These are phyloP conservation scores for Ctena decussata DNA, from an alignment of 2,888 invertebrate species.

Conservation along the genomic window DNA sequence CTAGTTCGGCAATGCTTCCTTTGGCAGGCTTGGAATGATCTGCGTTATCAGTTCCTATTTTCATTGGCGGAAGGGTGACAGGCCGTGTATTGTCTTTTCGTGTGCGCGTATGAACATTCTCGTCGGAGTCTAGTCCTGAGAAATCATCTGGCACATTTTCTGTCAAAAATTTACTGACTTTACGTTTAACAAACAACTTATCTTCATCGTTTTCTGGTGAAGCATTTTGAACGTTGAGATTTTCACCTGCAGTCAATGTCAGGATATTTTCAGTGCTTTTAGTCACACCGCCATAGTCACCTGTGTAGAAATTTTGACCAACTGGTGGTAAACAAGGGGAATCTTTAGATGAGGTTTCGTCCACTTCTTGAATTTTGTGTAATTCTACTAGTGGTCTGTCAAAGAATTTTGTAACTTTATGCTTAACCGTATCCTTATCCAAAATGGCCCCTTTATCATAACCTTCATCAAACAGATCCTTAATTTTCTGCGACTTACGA, in stretches of 20 bases:
- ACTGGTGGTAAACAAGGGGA: constrained; percentile 7
- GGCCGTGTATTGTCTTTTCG: constrained; percentile 30
- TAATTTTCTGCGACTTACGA: constrained; percentile 61
- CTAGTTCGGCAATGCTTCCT: not conserved
- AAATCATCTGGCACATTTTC: constrained; percentile 60
- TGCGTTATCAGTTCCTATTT: constrained; percentile 42
- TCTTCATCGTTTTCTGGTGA: not conserved
- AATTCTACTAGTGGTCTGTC: constrained; percentile 52
- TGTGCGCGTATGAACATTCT: not conserved
- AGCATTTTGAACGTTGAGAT: not conserved
- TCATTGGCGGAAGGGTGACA: constrained; percentile 59
- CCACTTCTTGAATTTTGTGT: constrained; percentile 20
- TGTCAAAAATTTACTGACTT: constrained; percentile 50
- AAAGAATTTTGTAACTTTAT: constrained; percentile 60
- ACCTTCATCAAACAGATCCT: constrained; percentile 59
- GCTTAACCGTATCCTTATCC: constrained; percentile 41
- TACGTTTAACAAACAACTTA: constrained; percentile 44
- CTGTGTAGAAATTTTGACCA: constrained; percentile 52
- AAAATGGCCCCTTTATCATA: constrained; percentile 62
- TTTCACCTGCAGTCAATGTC: not conserved
- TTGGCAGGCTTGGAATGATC: not conserved
- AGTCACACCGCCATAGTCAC: not conserved
- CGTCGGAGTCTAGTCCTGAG: constrained; percentile 37
- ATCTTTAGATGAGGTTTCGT: not conserved
- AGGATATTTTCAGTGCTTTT: not conserved